Evolutionary conservation across 2,888 invertebrate species (phyloP), one percentile per base, ranked within the genome.

Genomic region (Proisotoma minuta): DNA sequence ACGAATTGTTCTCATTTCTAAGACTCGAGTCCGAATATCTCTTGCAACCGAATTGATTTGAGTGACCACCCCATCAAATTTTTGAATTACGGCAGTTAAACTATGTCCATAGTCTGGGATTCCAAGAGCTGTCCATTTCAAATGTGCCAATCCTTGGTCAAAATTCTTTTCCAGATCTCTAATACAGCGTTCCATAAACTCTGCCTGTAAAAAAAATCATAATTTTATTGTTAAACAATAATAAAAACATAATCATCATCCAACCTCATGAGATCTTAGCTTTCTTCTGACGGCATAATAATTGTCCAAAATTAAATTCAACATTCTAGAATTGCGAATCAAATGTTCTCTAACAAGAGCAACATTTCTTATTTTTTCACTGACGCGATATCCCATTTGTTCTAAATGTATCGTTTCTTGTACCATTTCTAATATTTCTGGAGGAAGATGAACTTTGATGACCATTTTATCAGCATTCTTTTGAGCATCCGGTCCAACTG

Each of bases 91-190:
- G 10, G 47, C 52, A 28, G 62, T 53, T 2, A 71, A 20, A 18
- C 26, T 57, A 1, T 5, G 23, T 8, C 60, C 82, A 76, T 88
- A 95, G 64, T 89, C 88, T 18, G 80, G 80, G 48, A 94, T 89
- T 26, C 88, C 87, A 15, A 93, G 81, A 0, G 91, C 89, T 66
- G 87, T 87, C 94, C 95, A 95, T 49, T 88, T 89, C 60, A 91
- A 85, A 27, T 92, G 83, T 2, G 86, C 86, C 0, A 90, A 79
- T 0, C 94, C 94, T 2, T 91, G 90, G 74, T 89, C 84, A 53
- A 91, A 85, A 56, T 85, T 82, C 39, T 86, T 81, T 76, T 91
- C 91, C 66, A 87, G 84, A 65, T 87, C 84, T 71, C 84, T 79
- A 0, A 91, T 80, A 15, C 59, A 60, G 24, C 84, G 83, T 75